Evolutionary conservation across 2,888 invertebrate genomes (phyloP), one percentile per base, ranked within the genome.

Genomic region (Gastrophysa polygoni): DNA sequence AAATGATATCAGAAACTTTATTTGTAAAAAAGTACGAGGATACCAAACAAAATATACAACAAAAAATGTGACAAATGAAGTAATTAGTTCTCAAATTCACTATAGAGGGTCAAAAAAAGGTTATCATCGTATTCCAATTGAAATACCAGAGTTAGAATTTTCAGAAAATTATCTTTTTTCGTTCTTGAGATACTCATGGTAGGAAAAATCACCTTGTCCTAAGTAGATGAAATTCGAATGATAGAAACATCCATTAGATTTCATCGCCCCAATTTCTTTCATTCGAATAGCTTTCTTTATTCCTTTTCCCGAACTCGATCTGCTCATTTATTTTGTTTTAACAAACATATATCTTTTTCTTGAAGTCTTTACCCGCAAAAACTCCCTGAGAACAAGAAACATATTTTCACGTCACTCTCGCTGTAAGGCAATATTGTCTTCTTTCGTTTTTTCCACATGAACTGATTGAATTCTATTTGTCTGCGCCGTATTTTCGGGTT

Each of bases 261-360:
- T 67, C 65, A 63, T 67, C 65, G 63, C 57, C 63, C 46, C 38
- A 56, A 58, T 58, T 59, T 58, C 63, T 59, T 57, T 61, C 44
- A 61, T 55, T 58, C 49, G 52, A 49, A 44, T 32, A 43, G 24
- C 24, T 3, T 47, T 51, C 21, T 21, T 60, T 67, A 55, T 54
- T 56, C 28, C 48, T 54, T 56, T 60, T 56, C 46, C 49, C 57
- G 24, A 51, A 59, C 46, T 63, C 57, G 24, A 51, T 61, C 46
- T 63, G 52, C 59, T 60, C 64, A 59, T 66, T 66, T 58, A 59
- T 68, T 68, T 68, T 64, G 65, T 64, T 66, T 61, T 50, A 66
- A 68, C 66, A 64, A 60, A 59, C 68, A 66, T 66, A 66, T 64
- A 64, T 68, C 68, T 68, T 68, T 28, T 52, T 18, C 52, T 29